These are phyloP conservation scores for Tympanoctomys barrerae DNA, from an alignment of 2,797 vertebrate species.

Conservation along the genomic window DNA sequence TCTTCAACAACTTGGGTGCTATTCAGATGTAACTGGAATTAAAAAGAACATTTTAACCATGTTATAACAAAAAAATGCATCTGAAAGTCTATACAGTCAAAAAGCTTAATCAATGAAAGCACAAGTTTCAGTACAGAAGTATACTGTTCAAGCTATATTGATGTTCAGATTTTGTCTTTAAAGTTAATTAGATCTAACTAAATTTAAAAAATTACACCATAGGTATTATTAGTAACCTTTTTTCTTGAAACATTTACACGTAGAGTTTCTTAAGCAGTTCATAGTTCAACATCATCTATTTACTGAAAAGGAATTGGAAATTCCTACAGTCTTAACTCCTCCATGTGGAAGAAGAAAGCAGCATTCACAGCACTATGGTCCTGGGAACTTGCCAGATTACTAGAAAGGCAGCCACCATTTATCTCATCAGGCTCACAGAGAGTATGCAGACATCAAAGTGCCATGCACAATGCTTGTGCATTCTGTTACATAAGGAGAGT, in stretches of 20 bases:
- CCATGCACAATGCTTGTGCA: background rate
- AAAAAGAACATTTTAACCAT: conserved; percentile 7
- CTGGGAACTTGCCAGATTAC: background rate
- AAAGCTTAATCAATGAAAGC: background rate
- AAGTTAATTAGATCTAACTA: background rate
- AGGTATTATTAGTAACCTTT: background rate
- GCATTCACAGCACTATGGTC: background rate
- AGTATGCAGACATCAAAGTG: background rate
- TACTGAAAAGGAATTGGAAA: background rate
- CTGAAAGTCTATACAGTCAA: background rate
- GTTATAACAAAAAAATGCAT: background rate
- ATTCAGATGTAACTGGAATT: conserved; percentile 27
- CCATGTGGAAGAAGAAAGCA: background rate
- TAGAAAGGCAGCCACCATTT: background rate
- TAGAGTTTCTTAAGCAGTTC: background rate
- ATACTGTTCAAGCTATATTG: background rate
- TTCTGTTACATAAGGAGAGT: background rate
- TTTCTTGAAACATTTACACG: background rate
- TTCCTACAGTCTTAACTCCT: background rate
- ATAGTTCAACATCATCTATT: background rate
- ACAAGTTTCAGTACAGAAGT: background rate
- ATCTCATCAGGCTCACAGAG: background rate
- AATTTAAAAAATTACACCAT: conserved; percentile 3
- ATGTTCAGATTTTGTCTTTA: background rate
- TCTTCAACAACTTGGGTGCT: background rate